phyloP scores from a whole-genome alignment of 2,888 invertebrate species.

The Tenthredo distinguenda region DNA sequence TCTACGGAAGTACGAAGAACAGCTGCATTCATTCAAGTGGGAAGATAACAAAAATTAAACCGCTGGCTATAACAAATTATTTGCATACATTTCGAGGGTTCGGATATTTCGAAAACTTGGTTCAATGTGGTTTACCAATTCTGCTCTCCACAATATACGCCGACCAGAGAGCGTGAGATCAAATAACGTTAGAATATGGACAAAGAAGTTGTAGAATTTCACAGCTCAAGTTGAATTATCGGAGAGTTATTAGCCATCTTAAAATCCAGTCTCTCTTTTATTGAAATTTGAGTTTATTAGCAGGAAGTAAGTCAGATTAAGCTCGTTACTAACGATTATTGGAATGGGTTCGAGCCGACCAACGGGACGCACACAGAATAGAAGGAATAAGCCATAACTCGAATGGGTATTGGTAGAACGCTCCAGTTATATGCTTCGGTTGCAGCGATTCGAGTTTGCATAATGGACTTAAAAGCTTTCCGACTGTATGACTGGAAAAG shows the following conservation, averaged over 20 bases:
- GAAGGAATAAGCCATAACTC: constrained; percentile 4
- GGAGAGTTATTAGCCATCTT: background rate
- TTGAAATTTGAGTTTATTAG: background rate
- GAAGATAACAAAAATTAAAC: background rate
- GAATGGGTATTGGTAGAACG: constrained; percentile 1
- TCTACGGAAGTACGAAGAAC: background rate
- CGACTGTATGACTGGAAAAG: constrained; percentile 30
- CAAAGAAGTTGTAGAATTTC: background rate
- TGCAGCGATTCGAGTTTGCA: constrained; percentile 34
- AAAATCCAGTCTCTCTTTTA: background rate
- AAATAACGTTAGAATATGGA: background rate
- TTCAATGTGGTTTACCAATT: background rate
- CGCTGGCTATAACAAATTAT: constrained; percentile 4
- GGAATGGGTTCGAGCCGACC: background rate
- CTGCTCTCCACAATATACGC: background rate
- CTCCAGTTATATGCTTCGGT: constrained; percentile 29
- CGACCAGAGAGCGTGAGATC: background rate
- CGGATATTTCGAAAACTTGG: background rate
- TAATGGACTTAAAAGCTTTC: constrained; percentile 45
- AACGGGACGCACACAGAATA: background rate
- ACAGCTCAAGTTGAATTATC: constrained; percentile 20
- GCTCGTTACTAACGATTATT: constrained; percentile 33
- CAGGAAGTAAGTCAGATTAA: constrained; percentile 32
- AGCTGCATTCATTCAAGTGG: background rate
- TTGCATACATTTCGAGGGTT: background rate